These are phyloP conservation scores for Drosophila demipolita DNA, from an alignment of 2,888 invertebrate species.

Conservation along the genomic window DNA sequence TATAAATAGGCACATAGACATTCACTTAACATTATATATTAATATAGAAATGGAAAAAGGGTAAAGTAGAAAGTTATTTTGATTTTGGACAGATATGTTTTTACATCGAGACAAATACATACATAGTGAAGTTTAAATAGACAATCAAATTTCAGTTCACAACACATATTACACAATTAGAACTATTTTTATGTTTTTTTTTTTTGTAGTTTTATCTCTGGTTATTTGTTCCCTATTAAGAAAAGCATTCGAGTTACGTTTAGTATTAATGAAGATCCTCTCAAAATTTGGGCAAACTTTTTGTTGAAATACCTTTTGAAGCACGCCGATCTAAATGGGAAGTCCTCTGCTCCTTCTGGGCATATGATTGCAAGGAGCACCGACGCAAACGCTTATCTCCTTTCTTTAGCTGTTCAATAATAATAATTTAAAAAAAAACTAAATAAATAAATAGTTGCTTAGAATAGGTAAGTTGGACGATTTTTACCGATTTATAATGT, in stretches of 20 bases:
- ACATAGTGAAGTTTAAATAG: slow-evolving; percentile 9
- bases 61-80: slow-evolving; percentile 21
- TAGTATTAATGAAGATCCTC: slow-evolving; percentile 16
- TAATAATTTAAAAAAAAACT: not conserved
- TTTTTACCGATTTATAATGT: slow-evolving; percentile 83
- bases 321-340: slow-evolving; percentile 81
- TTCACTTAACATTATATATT: slow-evolving; percentile 52
- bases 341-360: slow-evolving; percentile 65
- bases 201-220: slow-evolving; percentile 12
- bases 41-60: slow-evolving; percentile 25
- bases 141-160: slow-evolving; percentile 45
- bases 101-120: slow-evolving; percentile 34
- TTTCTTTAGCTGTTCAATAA: slow-evolving; percentile 76
- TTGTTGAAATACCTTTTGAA: slow-evolving; percentile 84
- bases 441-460: not conserved
- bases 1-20: slow-evolving; percentile 40
- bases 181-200: slow-evolving; percentile 19
- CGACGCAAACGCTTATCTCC: slow-evolving; percentile 81
- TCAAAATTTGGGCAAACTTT: slow-evolving; percentile 82
- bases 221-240: slow-evolving; percentile 54
- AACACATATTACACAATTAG: slow-evolving; percentile 47
- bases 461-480: not conserved
- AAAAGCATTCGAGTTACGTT: slow-evolving; percentile 47
- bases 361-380: slow-evolving; percentile 84
- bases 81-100: slow-evolving; percentile 49